Base-by-base conservation (phyloP, 2,113 vertebrate species). In the Gracilinanus agilis region DNA sequence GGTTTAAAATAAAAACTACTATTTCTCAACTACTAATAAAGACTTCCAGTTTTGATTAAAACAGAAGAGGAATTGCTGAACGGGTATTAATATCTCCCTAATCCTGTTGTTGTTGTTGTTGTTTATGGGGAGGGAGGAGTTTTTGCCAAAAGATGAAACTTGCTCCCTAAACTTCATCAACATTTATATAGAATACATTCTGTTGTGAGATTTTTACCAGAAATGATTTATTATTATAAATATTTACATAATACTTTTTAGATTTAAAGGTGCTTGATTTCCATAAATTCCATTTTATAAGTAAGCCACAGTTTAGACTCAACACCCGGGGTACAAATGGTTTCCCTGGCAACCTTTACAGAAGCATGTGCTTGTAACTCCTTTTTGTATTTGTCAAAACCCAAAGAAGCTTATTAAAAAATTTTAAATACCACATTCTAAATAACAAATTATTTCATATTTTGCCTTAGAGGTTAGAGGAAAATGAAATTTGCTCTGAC, bases 301-400 rank as follows among this genome's bases (percentile, higher is more conserved):
- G 90, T 94, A 61, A 95, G 55, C 97, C 92, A 88, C 93, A 94
- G 93, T 96, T 97, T 67, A 92, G 93, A 95, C 90, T 98, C 89
- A 90, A 96, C 97, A 97, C 93, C 93, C 91, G 61, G 92, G 96
- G 95, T 67, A 95, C 93, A 96, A 94, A 95, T 27, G 90, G 98
- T 98, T 98, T 98, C 98, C 98, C 97, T 98, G 98, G 98, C 97
- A 99, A 98, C 98, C 54, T 40, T 93, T 83, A 55, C 95, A 97
- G 94, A 96, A 97, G 93, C 95, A 92, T 93, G 95, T 91, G 21
- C 96, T 96, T 95, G 61, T 93, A 97, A 93, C 92, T 97, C 96
- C 58, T 94, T 95, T 96, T 95, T 96, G 93, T 96, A 92, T 94
- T 97, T 95, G 25, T 96, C 93, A 97, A 97, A 98, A 95, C 55